Evolutionary conservation across 2,888 invertebrate genomes (phyloP).

Genomic region (Temnothorax rugatulus): DNA sequence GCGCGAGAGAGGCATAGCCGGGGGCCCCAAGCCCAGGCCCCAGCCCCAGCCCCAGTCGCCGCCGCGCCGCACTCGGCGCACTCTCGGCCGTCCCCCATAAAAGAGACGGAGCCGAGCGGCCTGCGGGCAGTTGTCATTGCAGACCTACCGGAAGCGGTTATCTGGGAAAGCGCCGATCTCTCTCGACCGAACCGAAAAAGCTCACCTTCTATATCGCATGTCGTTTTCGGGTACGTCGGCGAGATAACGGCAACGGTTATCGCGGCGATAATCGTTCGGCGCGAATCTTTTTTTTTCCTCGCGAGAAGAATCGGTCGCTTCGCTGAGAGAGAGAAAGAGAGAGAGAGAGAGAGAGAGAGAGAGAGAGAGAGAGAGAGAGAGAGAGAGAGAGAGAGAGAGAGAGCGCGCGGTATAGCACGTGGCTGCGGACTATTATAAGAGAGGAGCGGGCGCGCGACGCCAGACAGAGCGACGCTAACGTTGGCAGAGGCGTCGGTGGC

Average conservation of each 20-base stretch:
- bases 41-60: slow-evolving; percentile 46
- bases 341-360: no score
- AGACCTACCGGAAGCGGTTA: slow-evolving; percentile 68
- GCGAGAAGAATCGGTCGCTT: slow-evolving; percentile 7
- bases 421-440: slow-evolving; percentile 69
- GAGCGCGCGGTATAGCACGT: slow-evolving; percentile 55
- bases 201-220: background rate
- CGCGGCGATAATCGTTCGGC: background rate
- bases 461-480: slow-evolving; percentile 75
- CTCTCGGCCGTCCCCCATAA: slow-evolving; percentile 78
- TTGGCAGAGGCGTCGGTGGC: slow-evolving; percentile 61
- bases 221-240: background rate
- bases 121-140: slow-evolving; percentile 81
- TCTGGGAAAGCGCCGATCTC: background rate
- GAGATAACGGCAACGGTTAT: slow-evolving; percentile 8
- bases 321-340: background rate
- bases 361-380: background rate
- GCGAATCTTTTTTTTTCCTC: background rate
- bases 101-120: slow-evolving; percentile 80
- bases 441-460: slow-evolving; percentile 61
- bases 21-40: slow-evolving; percentile 44
- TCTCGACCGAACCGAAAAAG: background rate
- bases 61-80: slow-evolving; percentile 59
- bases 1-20: slow-evolving; percentile 42
- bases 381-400: background rate